phyloP scores from a whole-genome alignment of 2,113 vertebrate species.

The Gymnarchus niloticus region DNA sequence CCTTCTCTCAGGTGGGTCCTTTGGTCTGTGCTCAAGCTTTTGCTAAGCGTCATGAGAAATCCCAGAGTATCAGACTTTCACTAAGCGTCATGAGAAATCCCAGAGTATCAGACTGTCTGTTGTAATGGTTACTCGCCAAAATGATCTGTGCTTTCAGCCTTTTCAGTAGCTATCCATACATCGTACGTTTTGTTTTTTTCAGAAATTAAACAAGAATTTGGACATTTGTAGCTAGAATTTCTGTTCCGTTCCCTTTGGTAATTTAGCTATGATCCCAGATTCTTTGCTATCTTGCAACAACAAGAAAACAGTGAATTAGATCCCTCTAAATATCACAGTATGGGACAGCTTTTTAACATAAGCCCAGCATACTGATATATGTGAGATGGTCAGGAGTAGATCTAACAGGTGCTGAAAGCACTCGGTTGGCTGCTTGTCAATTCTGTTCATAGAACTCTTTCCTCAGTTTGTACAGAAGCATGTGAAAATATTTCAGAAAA shows the following conservation, averaged over 20 bases:
- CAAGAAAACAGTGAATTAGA: neutral
- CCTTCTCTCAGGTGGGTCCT: slow-evolving; percentile 71
- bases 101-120: neutral
- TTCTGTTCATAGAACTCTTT: neutral
- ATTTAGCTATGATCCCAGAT: neutral
- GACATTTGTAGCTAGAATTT: neutral
- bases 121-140: neutral
- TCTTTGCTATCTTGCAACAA: neutral
- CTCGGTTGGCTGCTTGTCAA: neutral
- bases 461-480: neutral
- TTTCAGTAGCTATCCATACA: neutral
- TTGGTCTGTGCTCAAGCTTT: neutral
- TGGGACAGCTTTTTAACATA: neutral
- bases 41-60: neutral
- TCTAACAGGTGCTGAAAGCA: neutral
- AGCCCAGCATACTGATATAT: neutral
- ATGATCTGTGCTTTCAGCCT: neutral
- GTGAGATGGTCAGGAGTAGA: neutral
- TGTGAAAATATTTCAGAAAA: slow-evolving; percentile 6
- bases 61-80: neutral
- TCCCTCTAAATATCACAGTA: neutral
- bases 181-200: too few species aligned
- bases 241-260: neutral
- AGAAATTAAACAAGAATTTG: neutral
- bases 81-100: neutral